These are phyloP conservation scores for Syngnathus floridae DNA, from an alignment of 2,113 vertebrate genomes.

Conservation along the genomic window DNA sequence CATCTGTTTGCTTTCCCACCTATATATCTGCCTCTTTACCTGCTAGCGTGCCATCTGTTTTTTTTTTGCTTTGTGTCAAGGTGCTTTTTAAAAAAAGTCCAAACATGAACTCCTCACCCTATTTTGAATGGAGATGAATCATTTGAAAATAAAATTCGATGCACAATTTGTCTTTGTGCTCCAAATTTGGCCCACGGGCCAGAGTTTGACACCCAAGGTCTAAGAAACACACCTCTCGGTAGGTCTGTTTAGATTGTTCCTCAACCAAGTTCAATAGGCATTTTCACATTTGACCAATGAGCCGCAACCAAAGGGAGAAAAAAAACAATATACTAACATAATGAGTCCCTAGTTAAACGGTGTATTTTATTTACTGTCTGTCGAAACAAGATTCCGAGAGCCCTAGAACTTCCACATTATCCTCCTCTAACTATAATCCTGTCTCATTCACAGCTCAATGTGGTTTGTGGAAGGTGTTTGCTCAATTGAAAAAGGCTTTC, in stretches of 20 bases:
- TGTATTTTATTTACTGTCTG: conserved; percentile 40
- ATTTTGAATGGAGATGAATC: neutral
- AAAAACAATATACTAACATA: neutral
- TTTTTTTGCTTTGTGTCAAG: neutral
- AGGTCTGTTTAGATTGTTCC: neutral
- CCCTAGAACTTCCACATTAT: conserved; percentile 47
- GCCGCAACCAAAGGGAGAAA: neutral
- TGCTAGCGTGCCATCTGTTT: conserved; percentile 49
- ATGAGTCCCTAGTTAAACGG: conserved; percentile 35
- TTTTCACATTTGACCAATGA: neutral
- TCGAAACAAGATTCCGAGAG: conserved; percentile 41
- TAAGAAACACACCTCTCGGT: too few relatives aligned
- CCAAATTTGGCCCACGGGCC: too few relatives aligned
- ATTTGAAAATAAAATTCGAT: neutral
- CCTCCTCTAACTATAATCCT: conserved; percentile 10
- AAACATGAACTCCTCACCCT: conserved; percentile 12
- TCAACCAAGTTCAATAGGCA: neutral
- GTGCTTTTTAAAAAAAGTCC: conserved; percentile 21
- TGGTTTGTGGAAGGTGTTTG: conserved; percentile 34
- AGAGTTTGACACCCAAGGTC: too few relatives aligned
- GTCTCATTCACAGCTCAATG: conserved; percentile 35
- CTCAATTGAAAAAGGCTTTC: conserved; percentile 30
- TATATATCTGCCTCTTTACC: conserved; percentile 50
- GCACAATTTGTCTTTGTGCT: too few relatives aligned
- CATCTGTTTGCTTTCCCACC: conserved; percentile 56